Conservation (phyloP, 2,888 invertebrate genomes). For the Dusona sp. region DNA sequence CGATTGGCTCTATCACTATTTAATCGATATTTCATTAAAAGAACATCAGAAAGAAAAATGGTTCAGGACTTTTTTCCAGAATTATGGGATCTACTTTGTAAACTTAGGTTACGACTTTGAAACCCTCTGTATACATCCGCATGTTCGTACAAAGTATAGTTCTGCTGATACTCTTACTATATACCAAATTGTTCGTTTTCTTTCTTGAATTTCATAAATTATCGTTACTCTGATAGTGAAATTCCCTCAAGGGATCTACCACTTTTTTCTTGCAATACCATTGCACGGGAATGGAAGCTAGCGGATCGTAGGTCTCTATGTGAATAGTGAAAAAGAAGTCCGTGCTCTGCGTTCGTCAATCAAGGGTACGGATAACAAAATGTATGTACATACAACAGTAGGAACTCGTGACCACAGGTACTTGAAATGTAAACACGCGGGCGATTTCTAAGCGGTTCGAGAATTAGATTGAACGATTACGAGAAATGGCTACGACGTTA, state of each 20-base stretch:
- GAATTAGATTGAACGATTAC: slow-evolving; percentile 65
- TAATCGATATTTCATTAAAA: background rate
- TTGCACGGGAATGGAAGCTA: slow-evolving; percentile 30
- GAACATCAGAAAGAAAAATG: background rate
- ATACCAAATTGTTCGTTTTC: slow-evolving; percentile 39
- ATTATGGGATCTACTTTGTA: background rate
- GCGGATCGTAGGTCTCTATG: background rate
- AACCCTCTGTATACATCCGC: background rate
- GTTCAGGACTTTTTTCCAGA: background rate
- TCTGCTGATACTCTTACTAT: slow-evolving; percentile 22
- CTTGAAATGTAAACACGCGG: slow-evolving; percentile 50
- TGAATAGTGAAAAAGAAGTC: slow-evolving; percentile 32
- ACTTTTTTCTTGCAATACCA: slow-evolving; percentile 41
- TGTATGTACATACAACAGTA: slow-evolving; percentile 16
- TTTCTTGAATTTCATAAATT: background rate
- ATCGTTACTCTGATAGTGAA: slow-evolving; percentile 15
- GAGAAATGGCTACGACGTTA: slow-evolving; percentile 38
- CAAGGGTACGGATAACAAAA: slow-evolving; percentile 27
- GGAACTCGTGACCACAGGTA: slow-evolving; percentile 63
- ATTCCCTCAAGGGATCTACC: slow-evolving; percentile 23
- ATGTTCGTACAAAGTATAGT: background rate
- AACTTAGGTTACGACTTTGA: background rate
- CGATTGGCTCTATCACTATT: background rate
- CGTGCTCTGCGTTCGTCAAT: slow-evolving; percentile 42
- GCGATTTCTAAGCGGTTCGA: slow-evolving; percentile 55